Percentiles rank a stretch among this genome's conserved stretches.
phyloP scores from a whole-genome alignment of 2,888 invertebrate species.

The Dryadula phaetusa region DNA sequence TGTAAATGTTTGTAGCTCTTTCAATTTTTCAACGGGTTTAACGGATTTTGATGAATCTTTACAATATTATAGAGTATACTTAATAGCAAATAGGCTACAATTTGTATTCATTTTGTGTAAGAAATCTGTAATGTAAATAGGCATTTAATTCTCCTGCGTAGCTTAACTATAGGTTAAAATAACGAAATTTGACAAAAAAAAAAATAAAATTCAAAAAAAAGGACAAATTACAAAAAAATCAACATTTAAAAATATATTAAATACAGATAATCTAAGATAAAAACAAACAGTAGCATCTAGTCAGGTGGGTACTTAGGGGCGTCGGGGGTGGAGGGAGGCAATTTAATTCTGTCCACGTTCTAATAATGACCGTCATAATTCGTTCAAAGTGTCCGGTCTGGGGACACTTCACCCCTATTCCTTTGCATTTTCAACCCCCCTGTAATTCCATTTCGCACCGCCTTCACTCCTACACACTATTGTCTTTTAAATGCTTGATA shows the following conservation, averaged over 20 bases:
- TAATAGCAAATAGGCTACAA: too few relatives aligned
- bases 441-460: constrained; percentile 83
- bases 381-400: constrained; percentile 86
- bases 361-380: constrained; percentile 87
- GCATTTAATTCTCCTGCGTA: too few relatives aligned
- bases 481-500: constrained; percentile 39
- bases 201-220: too few relatives aligned
- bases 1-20: too few relatives aligned
- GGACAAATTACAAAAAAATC: too few relatives aligned
- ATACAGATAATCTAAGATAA: constrained; percentile 21
- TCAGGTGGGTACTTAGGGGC: constrained; percentile 82
- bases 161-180: too few relatives aligned
- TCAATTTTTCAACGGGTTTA: too few relatives aligned
- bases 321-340: constrained; percentile 75
- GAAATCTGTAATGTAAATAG: too few relatives aligned
- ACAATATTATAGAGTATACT: too few relatives aligned
- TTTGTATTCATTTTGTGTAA: too few relatives aligned
- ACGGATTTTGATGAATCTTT: too few relatives aligned
- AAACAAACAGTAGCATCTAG: constrained; percentile 59
- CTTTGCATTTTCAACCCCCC: constrained; percentile 80
- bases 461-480: constrained; percentile 74
- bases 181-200: too few relatives aligned
- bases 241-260: not conserved
- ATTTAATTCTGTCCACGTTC: constrained; percentile 87
- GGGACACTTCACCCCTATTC: constrained; percentile 79